A percentile compares a stretch with the other conserved stretches of the same genome.
phyloP scores from a whole-genome alignment of 1,140 invertebrate genomes.

The Pseudomyrmex pallidus region DNA sequence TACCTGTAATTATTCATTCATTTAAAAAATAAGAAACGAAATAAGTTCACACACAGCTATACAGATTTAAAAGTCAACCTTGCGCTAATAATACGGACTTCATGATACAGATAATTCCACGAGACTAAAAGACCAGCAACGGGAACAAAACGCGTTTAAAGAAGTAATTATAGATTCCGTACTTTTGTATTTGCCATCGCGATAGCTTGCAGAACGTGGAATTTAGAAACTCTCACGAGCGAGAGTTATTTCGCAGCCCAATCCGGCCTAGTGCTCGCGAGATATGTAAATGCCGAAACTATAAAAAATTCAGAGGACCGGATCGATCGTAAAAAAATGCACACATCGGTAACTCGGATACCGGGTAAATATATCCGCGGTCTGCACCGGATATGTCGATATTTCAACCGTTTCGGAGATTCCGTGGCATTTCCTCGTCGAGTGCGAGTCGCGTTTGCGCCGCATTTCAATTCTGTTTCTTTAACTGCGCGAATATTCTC shows the following conservation, averaged over 20 bases:
- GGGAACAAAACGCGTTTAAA: not conserved
- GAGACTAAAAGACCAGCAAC: not conserved
- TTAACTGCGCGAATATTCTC: slow-evolving; percentile 56
- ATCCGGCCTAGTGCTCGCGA: slow-evolving; percentile 57
- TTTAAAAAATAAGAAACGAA: not conserved
- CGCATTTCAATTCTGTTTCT: slow-evolving; percentile 68
- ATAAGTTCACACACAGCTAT: not conserved
- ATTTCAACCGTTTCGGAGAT: slow-evolving; percentile 67
- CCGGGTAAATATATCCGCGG: slow-evolving; percentile 66
- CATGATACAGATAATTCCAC: not conserved
- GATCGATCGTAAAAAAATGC: slow-evolving; percentile 56
- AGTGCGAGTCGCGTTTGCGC: slow-evolving; percentile 48
- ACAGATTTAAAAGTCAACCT: not conserved
- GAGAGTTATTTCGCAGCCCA: slow-evolving; percentile 52
- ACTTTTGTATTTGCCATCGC: slow-evolving; percentile 11
- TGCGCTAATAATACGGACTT: not conserved
- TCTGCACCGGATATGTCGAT: slow-evolving; percentile 69
- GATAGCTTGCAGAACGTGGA: slow-evolving; percentile 10
- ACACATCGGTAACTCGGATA: slow-evolving; percentile 5
- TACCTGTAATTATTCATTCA: not conserved
- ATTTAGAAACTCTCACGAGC: slow-evolving; percentile 24
- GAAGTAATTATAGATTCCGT: slow-evolving; percentile 10
- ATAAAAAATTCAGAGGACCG: slow-evolving; percentile 71
- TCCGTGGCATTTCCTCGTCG: slow-evolving; percentile 44
- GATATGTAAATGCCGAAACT: slow-evolving; percentile 66